These are phyloP conservation scores for Himalopsyche japonica DNA, from an alignment of 2,888 invertebrate species.

Conservation along the genomic window DNA sequence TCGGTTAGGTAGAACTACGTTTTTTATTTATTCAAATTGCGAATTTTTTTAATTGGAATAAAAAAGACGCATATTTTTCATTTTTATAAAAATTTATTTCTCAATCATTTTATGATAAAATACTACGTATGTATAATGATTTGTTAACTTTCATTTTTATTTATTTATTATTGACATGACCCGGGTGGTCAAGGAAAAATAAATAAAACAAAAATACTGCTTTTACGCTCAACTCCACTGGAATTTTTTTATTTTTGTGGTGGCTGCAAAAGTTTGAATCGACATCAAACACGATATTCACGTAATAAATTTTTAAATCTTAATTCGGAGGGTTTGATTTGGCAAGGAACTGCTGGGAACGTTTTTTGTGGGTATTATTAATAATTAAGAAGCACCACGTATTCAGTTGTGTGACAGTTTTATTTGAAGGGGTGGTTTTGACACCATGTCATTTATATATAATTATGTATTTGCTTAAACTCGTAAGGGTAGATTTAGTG, in stretches of 20 bases:
- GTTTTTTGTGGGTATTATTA: neutral
- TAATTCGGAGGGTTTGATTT: neutral
- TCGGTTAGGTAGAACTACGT: too few relatives aligned
- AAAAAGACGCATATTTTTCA: too few relatives aligned
- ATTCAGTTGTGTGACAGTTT: neutral
- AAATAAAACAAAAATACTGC: too few relatives aligned
- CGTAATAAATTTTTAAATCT: neutral
- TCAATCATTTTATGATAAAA: too few relatives aligned
- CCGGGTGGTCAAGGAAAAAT: too few relatives aligned
- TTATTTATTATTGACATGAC: too few relatives aligned
- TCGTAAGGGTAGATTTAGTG: too few relatives aligned
- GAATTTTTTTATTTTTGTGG: neutral
- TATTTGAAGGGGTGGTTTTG: neutral
- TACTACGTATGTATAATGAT: too few relatives aligned
- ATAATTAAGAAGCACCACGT: neutral
- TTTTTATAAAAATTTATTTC: too few relatives aligned
- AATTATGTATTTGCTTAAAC: neutral
- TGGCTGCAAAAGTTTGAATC: neutral
- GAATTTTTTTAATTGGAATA: too few relatives aligned
- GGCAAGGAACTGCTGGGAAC: neutral
- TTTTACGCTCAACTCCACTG: neutral
- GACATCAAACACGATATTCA: neutral
- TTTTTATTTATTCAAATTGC: too few relatives aligned
- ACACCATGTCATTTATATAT: neutral
- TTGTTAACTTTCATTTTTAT: too few relatives aligned